phyloP scores from a whole-genome alignment of 1,140 invertebrate genomes.

The Ceratosolen fusciceps region DNA sequence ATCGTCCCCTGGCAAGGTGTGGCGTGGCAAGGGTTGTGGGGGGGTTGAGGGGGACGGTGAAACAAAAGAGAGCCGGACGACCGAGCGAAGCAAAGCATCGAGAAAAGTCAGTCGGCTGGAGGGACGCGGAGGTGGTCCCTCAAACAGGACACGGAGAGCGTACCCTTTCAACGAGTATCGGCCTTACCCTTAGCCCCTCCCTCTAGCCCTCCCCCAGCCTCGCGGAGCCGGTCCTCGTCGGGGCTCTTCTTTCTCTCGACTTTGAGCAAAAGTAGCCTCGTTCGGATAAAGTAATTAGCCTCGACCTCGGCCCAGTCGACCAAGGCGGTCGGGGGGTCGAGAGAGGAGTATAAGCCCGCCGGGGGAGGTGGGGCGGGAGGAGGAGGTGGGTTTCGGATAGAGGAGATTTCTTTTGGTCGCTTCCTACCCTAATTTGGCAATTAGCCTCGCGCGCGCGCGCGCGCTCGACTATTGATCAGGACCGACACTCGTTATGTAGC shows the following conservation, averaged over 20 bases:
- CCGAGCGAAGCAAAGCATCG: not conserved
- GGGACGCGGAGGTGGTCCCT: too few relatives aligned
- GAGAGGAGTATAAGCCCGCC: too few relatives aligned
- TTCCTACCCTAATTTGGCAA: conserved; percentile 54
- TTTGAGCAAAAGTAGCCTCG: conserved; percentile 35
- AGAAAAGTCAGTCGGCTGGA: not conserved
- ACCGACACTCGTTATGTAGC: conserved; percentile 46
- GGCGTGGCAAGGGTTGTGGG: too few relatives aligned
- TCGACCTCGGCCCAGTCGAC: conserved; percentile 48
- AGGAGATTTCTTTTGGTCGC: conserved; percentile 41
- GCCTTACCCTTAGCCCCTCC: not conserved
- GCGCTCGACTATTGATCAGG: conserved; percentile 46
- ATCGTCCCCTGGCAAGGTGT: too few relatives aligned
- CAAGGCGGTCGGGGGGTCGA: not conserved
- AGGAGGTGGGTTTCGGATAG: not conserved
- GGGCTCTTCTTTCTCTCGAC: not conserved
- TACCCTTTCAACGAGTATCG: conserved; percentile 6
- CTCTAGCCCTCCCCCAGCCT: not conserved
- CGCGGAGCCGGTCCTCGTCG: not conserved
- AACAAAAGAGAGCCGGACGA: not conserved
- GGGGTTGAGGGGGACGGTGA: not conserved
- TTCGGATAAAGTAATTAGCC: conserved; percentile 65
- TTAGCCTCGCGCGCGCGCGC: conserved; percentile 53
- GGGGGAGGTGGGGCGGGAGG: not conserved
- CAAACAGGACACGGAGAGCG: not conserved